phyloP scores from a whole-genome alignment of 2,113 vertebrate genomes.

The Cathartes aura region DNA sequence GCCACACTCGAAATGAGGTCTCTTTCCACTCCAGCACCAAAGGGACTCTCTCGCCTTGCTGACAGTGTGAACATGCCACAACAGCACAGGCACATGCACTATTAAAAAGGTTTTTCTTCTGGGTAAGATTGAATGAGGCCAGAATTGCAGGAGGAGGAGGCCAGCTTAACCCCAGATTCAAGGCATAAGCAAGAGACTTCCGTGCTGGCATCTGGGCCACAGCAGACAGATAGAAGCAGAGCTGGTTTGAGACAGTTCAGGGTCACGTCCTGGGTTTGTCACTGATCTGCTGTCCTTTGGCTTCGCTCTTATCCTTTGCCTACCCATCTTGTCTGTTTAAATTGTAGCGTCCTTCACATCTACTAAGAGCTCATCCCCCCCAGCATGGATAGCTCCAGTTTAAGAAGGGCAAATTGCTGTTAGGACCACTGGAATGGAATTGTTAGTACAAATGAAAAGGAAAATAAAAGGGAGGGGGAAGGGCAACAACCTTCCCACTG shows the following conservation, averaged over 20 bases:
- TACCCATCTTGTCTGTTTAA: not conserved
- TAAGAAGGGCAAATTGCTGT: rapidly evolving
- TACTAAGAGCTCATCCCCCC: rapidly evolving
- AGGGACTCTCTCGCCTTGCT: not conserved
- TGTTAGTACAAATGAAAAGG: not conserved
- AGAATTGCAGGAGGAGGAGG: not conserved
- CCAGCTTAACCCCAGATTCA: not conserved
- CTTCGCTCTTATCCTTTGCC: rapidly evolving
- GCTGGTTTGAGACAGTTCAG: not conserved
- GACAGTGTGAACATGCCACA: not conserved
- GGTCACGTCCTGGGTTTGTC: not conserved
- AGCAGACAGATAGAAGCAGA: not conserved
- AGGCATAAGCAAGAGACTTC: not conserved
- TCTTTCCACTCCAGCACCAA: not conserved
- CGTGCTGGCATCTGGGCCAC: not conserved
- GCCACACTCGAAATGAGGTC: not conserved
- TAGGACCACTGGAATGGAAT: not conserved
- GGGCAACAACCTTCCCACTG: not conserved
- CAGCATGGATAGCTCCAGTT: not conserved
- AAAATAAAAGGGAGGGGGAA: not conserved
- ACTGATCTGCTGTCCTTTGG: not conserved
- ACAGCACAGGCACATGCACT: not conserved
- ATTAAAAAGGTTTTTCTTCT: not conserved
- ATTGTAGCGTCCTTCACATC: not conserved
- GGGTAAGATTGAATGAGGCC: not conserved